Evolutionary conservation across 2,888 invertebrate genomes (phyloP).

Genomic region (Cryptosula pallasiana): DNA sequence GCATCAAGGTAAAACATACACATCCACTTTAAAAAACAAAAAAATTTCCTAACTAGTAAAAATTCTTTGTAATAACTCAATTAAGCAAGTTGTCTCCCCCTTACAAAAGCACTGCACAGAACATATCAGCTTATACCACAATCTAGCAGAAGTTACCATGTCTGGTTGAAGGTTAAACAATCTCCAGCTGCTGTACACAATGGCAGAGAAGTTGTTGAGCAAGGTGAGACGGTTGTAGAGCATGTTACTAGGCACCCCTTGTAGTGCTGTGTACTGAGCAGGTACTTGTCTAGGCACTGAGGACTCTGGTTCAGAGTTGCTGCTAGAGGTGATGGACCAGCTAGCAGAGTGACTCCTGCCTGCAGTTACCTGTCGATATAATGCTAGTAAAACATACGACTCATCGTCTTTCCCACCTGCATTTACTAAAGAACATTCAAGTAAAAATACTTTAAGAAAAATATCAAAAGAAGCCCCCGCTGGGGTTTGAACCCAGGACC

Average conservation of each 20-base stretch:
- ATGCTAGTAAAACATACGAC: too few species aligned
- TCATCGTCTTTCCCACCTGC: too few species aligned
- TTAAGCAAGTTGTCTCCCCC: too few species aligned
- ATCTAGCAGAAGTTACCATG: slow-evolving; percentile 34
- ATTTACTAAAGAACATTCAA: too few species aligned
- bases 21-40: background rate
- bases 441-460: too few species aligned
- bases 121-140: too few species aligned
- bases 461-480: too few species aligned
- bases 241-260: slow-evolving; percentile 56
- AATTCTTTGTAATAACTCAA: too few species aligned
- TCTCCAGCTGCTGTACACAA: slow-evolving; percentile 60
- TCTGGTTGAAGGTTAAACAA: slow-evolving; percentile 40
- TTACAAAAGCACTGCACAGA: too few species aligned
- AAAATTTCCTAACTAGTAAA: background rate
- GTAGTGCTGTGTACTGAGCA: slow-evolving; percentile 59
- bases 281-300: slow-evolving; percentile 53
- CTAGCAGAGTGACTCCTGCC: slow-evolving; percentile 64
- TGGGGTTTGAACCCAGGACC: too few species aligned
- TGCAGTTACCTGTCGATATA: slow-evolving; percentile 58
- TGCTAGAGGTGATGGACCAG: slow-evolving; percentile 58
- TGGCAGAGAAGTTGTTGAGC: slow-evolving; percentile 62
- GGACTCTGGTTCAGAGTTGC: slow-evolving; percentile 30
- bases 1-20: slow-evolving; percentile 16
- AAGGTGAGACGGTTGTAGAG: slow-evolving; percentile 59